Percentiles rank a stretch among this genome's conserved stretches.
Conservation (phyloP, 2,113 vertebrate genomes). For the Miniopterus natalensis region DNA sequence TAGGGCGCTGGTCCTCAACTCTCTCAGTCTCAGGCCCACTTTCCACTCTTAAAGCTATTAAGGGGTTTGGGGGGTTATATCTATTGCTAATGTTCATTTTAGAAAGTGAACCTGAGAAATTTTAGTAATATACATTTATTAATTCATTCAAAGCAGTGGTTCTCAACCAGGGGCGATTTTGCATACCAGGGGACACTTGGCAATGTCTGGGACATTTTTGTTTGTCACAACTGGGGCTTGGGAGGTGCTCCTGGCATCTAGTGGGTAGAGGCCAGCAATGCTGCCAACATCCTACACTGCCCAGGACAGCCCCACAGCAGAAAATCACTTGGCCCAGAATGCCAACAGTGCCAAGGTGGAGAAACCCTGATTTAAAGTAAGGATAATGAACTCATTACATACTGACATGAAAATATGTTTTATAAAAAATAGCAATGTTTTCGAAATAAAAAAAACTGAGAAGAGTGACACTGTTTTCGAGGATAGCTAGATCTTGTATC, state of each 20-base stretch:
- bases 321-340: not conserved
- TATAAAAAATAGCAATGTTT: not conserved
- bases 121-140: not conserved
- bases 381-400: not conserved
- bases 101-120: not conserved
- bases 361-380: not conserved
- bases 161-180: not conserved
- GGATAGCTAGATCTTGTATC: not conserved
- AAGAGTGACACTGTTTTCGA: not conserved
- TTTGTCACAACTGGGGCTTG: not conserved
- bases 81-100: not conserved
- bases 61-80: not conserved
- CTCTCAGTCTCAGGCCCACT: not conserved
- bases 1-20: not conserved
- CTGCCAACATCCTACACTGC: accelerated
- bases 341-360: not conserved
- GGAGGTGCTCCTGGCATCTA: not conserved
- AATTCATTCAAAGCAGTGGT: not conserved
- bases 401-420: not conserved
- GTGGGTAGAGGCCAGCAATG: not conserved
- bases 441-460: not conserved
- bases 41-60: not conserved
- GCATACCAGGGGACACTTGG: no score
- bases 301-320: not conserved
- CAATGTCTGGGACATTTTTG: not conserved